Conservation (phyloP, 1,140 invertebrate genomes). For the Lucilia cuprina region DNA sequence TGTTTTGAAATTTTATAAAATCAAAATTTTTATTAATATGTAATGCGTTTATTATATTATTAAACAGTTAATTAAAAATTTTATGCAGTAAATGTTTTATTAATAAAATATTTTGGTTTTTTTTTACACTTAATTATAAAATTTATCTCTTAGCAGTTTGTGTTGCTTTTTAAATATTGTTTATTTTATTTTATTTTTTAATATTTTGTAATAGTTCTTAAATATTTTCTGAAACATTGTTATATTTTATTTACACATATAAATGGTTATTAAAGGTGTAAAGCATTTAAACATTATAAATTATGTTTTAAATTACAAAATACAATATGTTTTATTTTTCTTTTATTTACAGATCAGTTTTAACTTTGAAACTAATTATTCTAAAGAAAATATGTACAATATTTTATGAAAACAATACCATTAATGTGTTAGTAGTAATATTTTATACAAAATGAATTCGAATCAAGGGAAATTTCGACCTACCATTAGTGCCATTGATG, state of each 20-base stretch:
- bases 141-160: too few species aligned
- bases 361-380: neutral
- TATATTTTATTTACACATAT: too few species aligned
- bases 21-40: neutral
- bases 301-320: too few species aligned
- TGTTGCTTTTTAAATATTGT: too few species aligned
- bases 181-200: too few species aligned
- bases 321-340: neutral
- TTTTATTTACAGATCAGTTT: neutral
- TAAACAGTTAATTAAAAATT: neutral
- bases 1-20: neutral
- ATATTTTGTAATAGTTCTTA: too few species aligned
- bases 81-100: neutral
- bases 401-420: neutral
- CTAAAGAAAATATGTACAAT: neutral
- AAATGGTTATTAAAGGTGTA: too few species aligned
- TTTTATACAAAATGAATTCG: slow-evolving; percentile 47
- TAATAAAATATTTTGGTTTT: neutral
- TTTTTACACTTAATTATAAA: neutral
- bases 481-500: slow-evolving; percentile 56
- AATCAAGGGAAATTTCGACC: slow-evolving; percentile 60
- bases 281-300: too few species aligned
- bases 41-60: too few species aligned
- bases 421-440: neutral
- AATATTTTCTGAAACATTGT: too few species aligned